phyloP scores from a whole-genome alignment of 2,113 vertebrate species.

The Phyllopteryx taeniolatus region DNA sequence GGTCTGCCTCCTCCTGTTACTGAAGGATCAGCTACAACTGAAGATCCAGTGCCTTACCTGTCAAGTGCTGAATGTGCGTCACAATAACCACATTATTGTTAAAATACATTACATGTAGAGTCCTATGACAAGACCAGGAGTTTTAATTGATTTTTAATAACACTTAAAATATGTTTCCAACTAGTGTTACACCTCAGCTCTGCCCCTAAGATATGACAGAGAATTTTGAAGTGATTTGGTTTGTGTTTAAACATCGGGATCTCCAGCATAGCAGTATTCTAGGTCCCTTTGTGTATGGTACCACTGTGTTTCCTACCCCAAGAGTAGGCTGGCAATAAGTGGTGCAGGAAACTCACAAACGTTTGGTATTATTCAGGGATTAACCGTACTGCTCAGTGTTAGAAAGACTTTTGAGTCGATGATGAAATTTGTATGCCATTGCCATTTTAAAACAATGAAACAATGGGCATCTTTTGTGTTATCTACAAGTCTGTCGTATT shows the following conservation, averaged over 20 bases:
- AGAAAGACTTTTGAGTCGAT: too few species aligned
- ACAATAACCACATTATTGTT: background rate
- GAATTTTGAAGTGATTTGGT: too few species aligned
- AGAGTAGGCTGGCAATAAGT: too few species aligned
- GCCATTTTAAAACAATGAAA: background rate
- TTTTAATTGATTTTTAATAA: background rate
- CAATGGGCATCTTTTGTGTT: background rate
- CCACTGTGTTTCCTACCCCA: too few species aligned
- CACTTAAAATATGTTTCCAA: background rate
- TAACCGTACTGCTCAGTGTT: too few species aligned
- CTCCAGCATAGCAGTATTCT: too few species aligned
- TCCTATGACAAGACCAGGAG: background rate
- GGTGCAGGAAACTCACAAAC: too few species aligned
- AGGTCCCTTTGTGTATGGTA: too few species aligned
- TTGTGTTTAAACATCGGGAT: too few species aligned
- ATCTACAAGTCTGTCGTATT: background rate
- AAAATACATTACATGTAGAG: background rate
- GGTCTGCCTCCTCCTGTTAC: constrained; percentile 8
- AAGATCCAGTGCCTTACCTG: background rate
- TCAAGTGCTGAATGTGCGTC: constrained; percentile 13
- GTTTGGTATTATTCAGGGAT: too few species aligned
- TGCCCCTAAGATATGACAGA: too few species aligned
- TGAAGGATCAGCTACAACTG: background rate
- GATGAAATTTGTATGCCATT: too few species aligned
- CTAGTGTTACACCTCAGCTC: background rate